Conservation (phyloP, 2,797 vertebrate genomes). For the Echeneis naucrates region DNA sequence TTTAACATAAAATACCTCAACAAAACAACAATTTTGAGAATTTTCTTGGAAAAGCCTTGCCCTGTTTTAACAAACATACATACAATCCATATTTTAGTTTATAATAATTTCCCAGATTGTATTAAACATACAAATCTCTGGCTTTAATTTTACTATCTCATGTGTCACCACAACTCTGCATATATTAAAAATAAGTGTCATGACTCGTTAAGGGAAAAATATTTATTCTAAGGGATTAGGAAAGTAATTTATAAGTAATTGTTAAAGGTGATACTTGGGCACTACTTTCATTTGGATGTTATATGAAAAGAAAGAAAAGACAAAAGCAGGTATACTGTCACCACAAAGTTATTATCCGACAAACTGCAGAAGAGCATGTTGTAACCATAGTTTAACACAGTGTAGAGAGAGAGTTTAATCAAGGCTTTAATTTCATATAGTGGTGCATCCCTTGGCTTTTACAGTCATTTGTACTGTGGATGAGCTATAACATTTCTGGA, state of each 20-base stretch:
- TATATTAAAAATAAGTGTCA: background rate
- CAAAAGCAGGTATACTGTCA: no score
- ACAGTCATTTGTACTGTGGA: constrained; percentile 21
- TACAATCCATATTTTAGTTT: no score
- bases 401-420: background rate
- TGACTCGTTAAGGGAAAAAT: background rate
- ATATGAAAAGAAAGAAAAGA: background rate
- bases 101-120: no score
- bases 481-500: constrained; percentile 13
- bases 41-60: no score
- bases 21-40: no score
- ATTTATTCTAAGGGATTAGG: background rate
- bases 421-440: constrained; percentile 5
- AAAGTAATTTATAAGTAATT: background rate
- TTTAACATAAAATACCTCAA: background rate
- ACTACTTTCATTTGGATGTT: background rate
- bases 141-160: background rate
- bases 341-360: no score
- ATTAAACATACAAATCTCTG: no score
- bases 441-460: background rate
- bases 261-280: background rate
- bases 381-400: background rate
- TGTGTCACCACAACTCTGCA: no score
- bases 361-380: background rate
- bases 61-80: background rate